These are phyloP conservation scores for Connochaetes taurinus DNA, from an alignment of 2,113 vertebrate species.

Conservation along the genomic window DNA sequence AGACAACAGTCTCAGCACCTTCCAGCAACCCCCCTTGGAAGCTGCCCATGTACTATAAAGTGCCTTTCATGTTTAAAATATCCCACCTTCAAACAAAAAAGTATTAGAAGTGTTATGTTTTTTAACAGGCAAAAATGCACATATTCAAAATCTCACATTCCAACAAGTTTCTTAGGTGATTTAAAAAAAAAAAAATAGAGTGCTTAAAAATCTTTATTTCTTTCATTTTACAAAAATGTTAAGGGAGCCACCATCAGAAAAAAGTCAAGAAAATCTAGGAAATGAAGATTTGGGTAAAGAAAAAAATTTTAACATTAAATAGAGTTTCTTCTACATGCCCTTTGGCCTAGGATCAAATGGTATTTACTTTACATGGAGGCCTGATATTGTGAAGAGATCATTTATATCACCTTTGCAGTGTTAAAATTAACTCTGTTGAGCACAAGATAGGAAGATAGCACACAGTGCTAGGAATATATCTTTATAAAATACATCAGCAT, in stretches of 20 bases:
- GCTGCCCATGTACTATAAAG: neutral
- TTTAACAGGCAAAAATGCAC: neutral
- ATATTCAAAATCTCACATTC: constrained; percentile 10
- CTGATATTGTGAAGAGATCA: neutral
- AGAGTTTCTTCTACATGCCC: neutral
- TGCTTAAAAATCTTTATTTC: neutral
- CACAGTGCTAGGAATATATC: neutral
- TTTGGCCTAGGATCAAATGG: neutral
- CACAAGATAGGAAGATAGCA: neutral
- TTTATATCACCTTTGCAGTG: neutral
- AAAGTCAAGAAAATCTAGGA: neutral
- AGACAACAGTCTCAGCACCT: neutral
- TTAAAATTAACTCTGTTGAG: neutral
- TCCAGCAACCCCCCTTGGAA: neutral
- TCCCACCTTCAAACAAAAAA: neutral
- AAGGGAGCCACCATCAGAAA: neutral
- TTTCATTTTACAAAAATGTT: neutral
- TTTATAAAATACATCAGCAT: neutral
- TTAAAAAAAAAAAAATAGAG: too few species aligned
- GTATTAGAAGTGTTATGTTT: neutral
- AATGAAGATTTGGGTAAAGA: neutral
- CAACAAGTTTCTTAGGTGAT: neutral
- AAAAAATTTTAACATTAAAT: neutral
- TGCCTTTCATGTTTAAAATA: neutral
- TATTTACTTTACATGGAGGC: neutral